Conservation (phyloP, 1,140 invertebrate species). For the Drosophila athabasca region DNA sequence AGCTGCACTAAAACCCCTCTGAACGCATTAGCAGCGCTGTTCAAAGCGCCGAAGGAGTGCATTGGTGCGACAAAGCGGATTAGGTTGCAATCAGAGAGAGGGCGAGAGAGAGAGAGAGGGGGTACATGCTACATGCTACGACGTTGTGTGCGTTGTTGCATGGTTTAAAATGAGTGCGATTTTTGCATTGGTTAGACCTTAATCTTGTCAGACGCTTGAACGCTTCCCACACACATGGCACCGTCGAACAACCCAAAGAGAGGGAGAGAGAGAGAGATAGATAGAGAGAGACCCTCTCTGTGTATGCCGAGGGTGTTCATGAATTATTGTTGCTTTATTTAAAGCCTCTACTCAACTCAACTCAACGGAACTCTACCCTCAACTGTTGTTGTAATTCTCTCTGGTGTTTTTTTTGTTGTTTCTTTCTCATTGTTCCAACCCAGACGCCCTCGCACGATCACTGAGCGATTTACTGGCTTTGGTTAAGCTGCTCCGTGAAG, state of each 20-base stretch:
- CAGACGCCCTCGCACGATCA: constrained; percentile 88
- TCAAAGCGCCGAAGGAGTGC: constrained; percentile 47
- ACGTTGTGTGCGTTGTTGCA: background rate
- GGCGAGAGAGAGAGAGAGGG: background rate
- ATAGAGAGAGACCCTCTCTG: background rate
- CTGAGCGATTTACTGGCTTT: constrained; percentile 90
- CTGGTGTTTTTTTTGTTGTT: constrained; percentile 43
- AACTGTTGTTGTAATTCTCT: constrained; percentile 48
- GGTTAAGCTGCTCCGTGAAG: constrained; percentile 88
- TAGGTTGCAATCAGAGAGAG: constrained; percentile 69
- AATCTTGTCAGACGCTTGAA: constrained; percentile 77
- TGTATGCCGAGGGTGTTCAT: constrained; percentile 38
- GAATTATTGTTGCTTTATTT: constrained; percentile 80
- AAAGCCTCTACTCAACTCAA: constrained; percentile 38
- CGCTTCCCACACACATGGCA: constrained; percentile 64
- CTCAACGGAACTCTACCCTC: constrained; percentile 32
- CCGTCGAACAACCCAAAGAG: too few species aligned
- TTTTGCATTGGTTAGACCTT: constrained; percentile 77
- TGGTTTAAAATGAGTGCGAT: constrained; percentile 60
- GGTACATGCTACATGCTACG: background rate
- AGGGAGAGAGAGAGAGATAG: too few species aligned
- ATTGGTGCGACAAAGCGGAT: constrained; percentile 76
- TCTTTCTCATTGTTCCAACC: constrained; percentile 40
- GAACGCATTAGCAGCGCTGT: constrained; percentile 72
- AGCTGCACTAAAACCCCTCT: constrained; percentile 56